Conservation (phyloP, 2,888 invertebrate species). For the Cantharis rustica region DNA sequence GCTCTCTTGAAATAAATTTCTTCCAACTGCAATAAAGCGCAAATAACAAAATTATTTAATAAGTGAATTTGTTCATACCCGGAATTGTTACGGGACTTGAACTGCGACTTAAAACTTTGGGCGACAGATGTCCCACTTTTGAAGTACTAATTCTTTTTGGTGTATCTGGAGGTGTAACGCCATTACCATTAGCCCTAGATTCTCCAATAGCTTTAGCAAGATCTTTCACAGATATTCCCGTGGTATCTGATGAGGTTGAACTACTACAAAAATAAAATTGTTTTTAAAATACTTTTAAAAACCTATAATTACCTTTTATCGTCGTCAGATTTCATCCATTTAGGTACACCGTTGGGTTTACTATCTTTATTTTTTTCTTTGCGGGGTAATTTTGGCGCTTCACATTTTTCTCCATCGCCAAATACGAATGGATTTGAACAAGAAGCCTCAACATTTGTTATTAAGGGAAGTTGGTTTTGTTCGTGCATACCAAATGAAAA, state of each 20-base stretch:
- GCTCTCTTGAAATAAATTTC: slow-evolving; percentile 53
- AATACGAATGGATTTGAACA: slow-evolving; percentile 56
- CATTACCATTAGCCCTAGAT: slow-evolving; percentile 78
- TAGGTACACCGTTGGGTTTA: slow-evolving; percentile 61
- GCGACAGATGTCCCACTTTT: slow-evolving; percentile 54
- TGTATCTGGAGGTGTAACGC: slow-evolving; percentile 72
- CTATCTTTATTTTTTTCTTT: slow-evolving; percentile 48
- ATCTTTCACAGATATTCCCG: slow-evolving; percentile 72
- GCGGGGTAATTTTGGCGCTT: slow-evolving; percentile 51
- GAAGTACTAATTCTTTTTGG: slow-evolving; percentile 63
- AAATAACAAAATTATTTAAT: background rate
- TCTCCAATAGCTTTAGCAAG: slow-evolving; percentile 76
- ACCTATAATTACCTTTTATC: slow-evolving; percentile 44
- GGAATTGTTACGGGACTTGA: slow-evolving; percentile 68
- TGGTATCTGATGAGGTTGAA: slow-evolving; percentile 61
- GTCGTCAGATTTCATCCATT: slow-evolving; percentile 63
- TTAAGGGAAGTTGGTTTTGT: slow-evolving; percentile 31
- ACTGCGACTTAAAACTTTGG: slow-evolving; percentile 60
- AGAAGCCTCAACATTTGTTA: slow-evolving; percentile 28
- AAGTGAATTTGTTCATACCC: slow-evolving; percentile 48
- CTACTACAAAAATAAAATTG: slow-evolving; percentile 52
- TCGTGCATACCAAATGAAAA: slow-evolving; percentile 38
- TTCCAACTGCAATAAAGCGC: slow-evolving; percentile 22
- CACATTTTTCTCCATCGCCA: slow-evolving; percentile 48
- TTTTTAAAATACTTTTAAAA: background rate